Conservation (phyloP, 2,888 invertebrate genomes). For the Lasioglossum lativentre region DNA sequence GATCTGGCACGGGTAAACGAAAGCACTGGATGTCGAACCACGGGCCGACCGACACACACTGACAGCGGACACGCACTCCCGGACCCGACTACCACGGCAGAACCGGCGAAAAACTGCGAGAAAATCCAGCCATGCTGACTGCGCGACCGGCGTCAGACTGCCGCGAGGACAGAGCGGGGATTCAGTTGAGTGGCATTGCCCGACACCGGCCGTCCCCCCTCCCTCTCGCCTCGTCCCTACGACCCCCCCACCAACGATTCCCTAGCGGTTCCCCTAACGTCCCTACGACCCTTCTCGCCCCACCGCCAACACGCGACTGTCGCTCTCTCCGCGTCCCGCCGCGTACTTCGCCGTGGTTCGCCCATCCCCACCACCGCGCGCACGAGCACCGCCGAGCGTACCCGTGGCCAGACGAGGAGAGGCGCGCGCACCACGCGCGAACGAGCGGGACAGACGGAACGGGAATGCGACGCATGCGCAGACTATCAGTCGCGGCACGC, state of each 20-base stretch:
- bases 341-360: slow-evolving; percentile 15
- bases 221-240: background rate
- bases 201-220: slow-evolving; percentile 61
- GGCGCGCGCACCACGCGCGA: background rate
- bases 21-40: background rate
- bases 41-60: slow-evolving; percentile 3
- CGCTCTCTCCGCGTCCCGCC: slow-evolving; percentile 6
- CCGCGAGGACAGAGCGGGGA: slow-evolving; percentile 75
- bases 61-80: slow-evolving; percentile 29
- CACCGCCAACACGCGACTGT: background rate
- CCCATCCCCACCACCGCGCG: slow-evolving; percentile 34
- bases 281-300: slow-evolving; percentile 52
- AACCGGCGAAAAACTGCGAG: slow-evolving; percentile 69
- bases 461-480: slow-evolving; percentile 67
- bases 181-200: slow-evolving; percentile 73
- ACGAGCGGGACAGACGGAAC: slow-evolving; percentile 21
- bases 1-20: background rate
- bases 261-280: slow-evolving; percentile 31
- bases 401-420: slow-evolving; percentile 25
- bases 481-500: slow-evolving; percentile 66
- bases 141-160: slow-evolving; percentile 84
- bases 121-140: slow-evolving; percentile 77
- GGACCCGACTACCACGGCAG: slow-evolving; percentile 39
- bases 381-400: slow-evolving; percentile 43
- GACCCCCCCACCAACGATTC: background rate